Evolutionary conservation across 1,140 invertebrate species (phyloP).

Genomic region (Drosophila gunungcola): DNA sequence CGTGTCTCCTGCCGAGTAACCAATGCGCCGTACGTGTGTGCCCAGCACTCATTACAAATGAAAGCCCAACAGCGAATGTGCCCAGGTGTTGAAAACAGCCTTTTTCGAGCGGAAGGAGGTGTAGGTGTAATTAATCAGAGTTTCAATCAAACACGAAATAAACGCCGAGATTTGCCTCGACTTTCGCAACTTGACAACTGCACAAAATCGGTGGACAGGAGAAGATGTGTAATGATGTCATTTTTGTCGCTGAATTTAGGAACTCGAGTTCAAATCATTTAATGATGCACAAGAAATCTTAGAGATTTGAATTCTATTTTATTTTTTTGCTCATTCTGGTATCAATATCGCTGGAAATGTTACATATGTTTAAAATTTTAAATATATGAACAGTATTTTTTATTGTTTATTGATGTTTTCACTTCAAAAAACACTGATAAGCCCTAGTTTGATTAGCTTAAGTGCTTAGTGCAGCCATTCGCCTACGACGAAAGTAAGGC

Average conservation of each 20-base stretch:
- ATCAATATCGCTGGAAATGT: too few species aligned
- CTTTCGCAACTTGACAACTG: slow-evolving; percentile 17
- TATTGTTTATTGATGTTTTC: not conserved
- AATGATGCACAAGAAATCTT: too few species aligned
- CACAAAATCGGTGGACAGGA: slow-evolving; percentile 1
- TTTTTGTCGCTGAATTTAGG: slow-evolving; percentile 4
- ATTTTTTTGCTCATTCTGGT: too few species aligned
- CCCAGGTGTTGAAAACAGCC: slow-evolving; percentile 61
- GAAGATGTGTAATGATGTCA: slow-evolving; percentile 49
- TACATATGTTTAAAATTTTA: too few species aligned
- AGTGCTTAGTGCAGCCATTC: not conserved
- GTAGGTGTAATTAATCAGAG: slow-evolving; percentile 65
- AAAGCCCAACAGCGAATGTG: slow-evolving; percentile 52
- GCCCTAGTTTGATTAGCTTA: not conserved
- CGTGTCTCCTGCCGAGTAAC: slow-evolving; percentile 30
- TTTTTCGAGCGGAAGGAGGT: not conserved
- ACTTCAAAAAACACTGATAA: not conserved
- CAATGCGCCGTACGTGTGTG: slow-evolving; percentile 70
- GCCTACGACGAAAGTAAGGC: not conserved
- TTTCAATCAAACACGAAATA: slow-evolving; percentile 77
- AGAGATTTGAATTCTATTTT: too few species aligned
- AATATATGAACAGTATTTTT: too few species aligned
- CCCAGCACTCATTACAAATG: slow-evolving; percentile 67
- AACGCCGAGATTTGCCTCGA: slow-evolving; percentile 65
- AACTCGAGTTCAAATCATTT: not conserved